phyloP scores from a whole-genome alignment of 2,888 invertebrate genomes.

The Eupithecia subfuscata region DNA sequence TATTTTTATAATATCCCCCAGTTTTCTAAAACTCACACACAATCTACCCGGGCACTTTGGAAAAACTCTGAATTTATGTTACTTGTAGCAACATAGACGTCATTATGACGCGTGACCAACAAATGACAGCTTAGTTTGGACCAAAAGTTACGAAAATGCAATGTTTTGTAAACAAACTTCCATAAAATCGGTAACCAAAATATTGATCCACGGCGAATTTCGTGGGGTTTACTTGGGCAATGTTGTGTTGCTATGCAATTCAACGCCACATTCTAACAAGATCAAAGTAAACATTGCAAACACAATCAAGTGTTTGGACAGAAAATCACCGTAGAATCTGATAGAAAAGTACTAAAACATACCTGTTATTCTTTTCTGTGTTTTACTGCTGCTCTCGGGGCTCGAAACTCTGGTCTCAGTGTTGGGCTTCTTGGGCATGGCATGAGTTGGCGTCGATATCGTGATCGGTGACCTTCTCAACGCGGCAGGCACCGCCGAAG shows the following conservation, averaged over 20 bases:
- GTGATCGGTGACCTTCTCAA: conserved; percentile 74
- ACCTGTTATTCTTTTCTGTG: conserved; percentile 86
- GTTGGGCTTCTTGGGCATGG: conserved; percentile 46
- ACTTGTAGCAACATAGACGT: conserved; percentile 25
- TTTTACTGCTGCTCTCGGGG: conserved; percentile 75
- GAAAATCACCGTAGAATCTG: not conserved
- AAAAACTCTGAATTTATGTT: conserved; percentile 20
- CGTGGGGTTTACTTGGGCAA: not conserved
- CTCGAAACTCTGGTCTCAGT: conserved; percentile 72
- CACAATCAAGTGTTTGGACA: not conserved
- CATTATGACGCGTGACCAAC: conserved; percentile 14
- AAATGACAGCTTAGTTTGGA: conserved; percentile 6
- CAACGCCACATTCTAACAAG: conserved; percentile 21
- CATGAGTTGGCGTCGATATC: conserved; percentile 65
- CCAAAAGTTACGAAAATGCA: not conserved
- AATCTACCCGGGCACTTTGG: conserved; percentile 13
- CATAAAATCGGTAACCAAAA: not conserved
- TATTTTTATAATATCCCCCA: not conserved
- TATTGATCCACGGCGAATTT: not conserved
- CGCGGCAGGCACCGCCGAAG: conserved; percentile 72
- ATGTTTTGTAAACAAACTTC: not conserved
- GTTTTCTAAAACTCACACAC: not conserved
- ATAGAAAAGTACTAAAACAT: conserved; percentile 50
- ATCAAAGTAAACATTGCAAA: conserved; percentile 18
- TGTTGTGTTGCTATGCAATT: not conserved